Evolutionary conservation across 2,113 vertebrate species (phyloP), one percentile per base, ranked within the genome.

Genomic region (Aspiorhynchus laticeps): DNA sequence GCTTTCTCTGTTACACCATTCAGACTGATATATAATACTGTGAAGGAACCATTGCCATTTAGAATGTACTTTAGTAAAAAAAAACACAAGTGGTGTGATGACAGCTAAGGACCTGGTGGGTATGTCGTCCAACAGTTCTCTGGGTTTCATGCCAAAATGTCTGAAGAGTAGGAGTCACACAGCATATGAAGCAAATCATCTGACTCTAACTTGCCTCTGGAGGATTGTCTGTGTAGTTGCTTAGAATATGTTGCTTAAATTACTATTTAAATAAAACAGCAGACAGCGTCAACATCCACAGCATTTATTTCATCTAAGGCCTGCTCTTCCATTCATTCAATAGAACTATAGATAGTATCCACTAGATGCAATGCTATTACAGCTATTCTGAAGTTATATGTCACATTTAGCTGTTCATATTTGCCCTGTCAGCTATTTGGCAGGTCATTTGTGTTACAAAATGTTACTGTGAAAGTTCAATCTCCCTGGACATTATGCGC

Each of bases 381-480:
- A 83, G 15, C 77, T 88, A 83, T 86, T 85, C 21, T 67, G 19
- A 81, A 61, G 41, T 69, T 65, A 76, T 81, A 82, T 28, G 36
- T 63, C 33, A 84, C 21, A 67, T 88, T 73, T 65, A 86, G 31
- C 41, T 86, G 74, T 85, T 76, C 7, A 21, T 59, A 74, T 87
- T 31, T n/a, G 38, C 82, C 24, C 75, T 80, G 19, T 65, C 17
- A 28, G 14, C 38, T 41, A 36, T 74, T 77, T 69, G 31, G 69
- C 56, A 82, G 73, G 74, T 83, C 46, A 79, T 90, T 89, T 83
- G 83, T 90, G 76, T 85, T 51, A 89, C 86, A 86, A 36, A 75
- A 86, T 86, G 67, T 71, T 53, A 3, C 74, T 76, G 9, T 80
- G 63, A 88, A 90, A 90, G 88, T 90, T 86, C 88, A 90, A 36